A percentile compares a stretch with the other conserved stretches of the same genome.
These are phyloP conservation scores for Anoplolepis gracilipes DNA, from an alignment of 1,140 invertebrate genomes.

Conservation along the genomic window DNA sequence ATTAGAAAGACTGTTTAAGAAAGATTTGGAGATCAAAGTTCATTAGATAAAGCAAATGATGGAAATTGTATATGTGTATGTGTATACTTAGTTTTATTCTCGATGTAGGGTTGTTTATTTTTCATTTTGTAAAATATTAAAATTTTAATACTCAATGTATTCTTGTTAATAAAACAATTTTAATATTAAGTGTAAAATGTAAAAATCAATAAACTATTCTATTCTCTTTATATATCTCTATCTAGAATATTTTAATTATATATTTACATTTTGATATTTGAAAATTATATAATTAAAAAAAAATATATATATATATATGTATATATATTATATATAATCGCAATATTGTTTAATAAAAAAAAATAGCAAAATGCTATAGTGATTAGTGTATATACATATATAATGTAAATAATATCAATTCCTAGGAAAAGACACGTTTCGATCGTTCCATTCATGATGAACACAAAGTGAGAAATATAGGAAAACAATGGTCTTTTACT, in stretches of 20 bases:
- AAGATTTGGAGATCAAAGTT: slow-evolving; percentile 78
- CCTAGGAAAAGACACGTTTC: slow-evolving; percentile 78
- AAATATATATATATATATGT: too few relatives aligned
- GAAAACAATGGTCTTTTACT: slow-evolving; percentile 70
- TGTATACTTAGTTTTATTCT: slow-evolving; percentile 36
- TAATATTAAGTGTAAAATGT: too few relatives aligned
- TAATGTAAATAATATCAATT: slow-evolving; percentile 29
- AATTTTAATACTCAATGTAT: background rate
- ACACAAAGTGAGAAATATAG: background rate
- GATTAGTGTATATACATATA: too few relatives aligned
- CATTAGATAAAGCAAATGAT: slow-evolving; percentile 71
- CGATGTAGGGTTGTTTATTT: slow-evolving; percentile 42
- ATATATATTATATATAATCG: too few relatives aligned
- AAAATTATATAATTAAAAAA: too few relatives aligned
- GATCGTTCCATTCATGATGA: slow-evolving; percentile 73
- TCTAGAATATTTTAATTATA: too few relatives aligned
- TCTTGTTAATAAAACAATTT: too few relatives aligned
- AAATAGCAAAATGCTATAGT: too few relatives aligned
- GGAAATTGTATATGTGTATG: slow-evolving; percentile 13
- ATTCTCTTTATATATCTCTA: too few relatives aligned
- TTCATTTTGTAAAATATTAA: slow-evolving; percentile 18
- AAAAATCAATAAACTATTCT: too few relatives aligned
- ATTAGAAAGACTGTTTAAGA: slow-evolving; percentile 19
- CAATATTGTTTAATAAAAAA: too few relatives aligned
- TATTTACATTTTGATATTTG: too few relatives aligned